Conservation (phyloP, 2,113 vertebrate species). For the Salvelinus sp. region DNA sequence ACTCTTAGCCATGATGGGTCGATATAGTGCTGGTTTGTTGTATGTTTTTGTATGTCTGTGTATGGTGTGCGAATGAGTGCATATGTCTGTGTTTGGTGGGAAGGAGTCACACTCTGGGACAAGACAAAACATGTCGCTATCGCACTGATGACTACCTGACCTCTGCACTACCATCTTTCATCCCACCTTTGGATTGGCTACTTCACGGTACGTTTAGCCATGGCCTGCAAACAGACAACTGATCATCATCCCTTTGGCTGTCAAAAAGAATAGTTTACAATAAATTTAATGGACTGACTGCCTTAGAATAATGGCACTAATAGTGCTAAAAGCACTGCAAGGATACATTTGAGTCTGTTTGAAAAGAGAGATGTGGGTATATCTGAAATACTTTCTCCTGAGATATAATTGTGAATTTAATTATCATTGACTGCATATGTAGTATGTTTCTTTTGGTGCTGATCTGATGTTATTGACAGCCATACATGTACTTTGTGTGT, state of each 20-base stretch:
- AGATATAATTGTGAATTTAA: neutral
- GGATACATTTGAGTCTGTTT: too few relatives aligned
- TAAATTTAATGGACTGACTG: neutral
- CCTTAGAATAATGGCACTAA: neutral
- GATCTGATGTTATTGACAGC: neutral
- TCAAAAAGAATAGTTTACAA: neutral
- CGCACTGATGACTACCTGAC: slow-evolving; percentile 45
- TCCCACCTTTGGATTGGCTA: slow-evolving; percentile 20
- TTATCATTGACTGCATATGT: neutral
- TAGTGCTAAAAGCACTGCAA: neutral
- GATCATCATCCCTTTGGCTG: neutral
- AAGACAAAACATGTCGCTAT: slow-evolving; percentile 16
- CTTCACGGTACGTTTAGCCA: slow-evolving; percentile 4
- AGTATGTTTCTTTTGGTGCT: neutral
- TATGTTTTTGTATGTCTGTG: neutral
- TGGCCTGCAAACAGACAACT: neutral
- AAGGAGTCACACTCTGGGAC: neutral
- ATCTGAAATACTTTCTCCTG: neutral
- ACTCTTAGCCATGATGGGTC: slow-evolving; percentile 81
- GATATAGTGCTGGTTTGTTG: slow-evolving; percentile 9
- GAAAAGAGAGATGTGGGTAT: neutral
- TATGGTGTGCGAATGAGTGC: neutral
- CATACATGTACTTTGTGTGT: neutral
- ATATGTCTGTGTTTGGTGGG: slow-evolving; percentile 3
- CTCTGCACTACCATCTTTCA: slow-evolving; percentile 44